Conservation (phyloP, 2,888 invertebrate species). For the Drosophila barbarae region DNA sequence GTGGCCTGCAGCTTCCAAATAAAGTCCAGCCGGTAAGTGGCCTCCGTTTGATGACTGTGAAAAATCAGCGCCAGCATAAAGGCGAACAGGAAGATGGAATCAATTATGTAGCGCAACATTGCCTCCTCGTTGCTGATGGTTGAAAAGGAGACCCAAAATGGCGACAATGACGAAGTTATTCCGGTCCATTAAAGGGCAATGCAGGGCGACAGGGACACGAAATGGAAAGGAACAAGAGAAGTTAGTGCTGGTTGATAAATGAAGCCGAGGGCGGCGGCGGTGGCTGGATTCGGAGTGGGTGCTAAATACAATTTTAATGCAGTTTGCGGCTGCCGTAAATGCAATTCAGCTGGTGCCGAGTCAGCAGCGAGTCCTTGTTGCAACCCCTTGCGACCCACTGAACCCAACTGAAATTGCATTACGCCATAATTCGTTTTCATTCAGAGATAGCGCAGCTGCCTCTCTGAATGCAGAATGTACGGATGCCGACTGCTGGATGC, state of each 20-base stretch:
- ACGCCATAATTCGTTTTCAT: constrained; percentile 48
- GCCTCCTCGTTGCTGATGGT: constrained; percentile 76
- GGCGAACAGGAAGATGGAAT: constrained; percentile 86
- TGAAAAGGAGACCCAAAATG: constrained; percentile 12
- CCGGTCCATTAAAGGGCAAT: constrained; percentile 62
- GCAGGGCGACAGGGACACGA: constrained; percentile 11
- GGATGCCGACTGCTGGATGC: constrained; percentile 2
- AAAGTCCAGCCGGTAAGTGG: constrained; percentile 95
- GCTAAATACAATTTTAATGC: constrained; percentile 76
- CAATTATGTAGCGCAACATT: constrained; percentile 79
- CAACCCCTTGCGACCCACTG: constrained; percentile 6
- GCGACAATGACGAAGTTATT: constrained; percentile 58
- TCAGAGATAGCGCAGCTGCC: constrained; percentile 27
- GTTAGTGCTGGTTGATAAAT: constrained; percentile 28
- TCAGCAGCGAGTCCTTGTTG: neutral
- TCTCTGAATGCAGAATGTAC: constrained; percentile 17
- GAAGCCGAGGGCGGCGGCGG: constrained; percentile 25
- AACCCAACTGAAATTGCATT: constrained; percentile 41
- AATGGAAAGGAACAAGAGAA: constrained; percentile 17
- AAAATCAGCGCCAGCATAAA: constrained; percentile 91
- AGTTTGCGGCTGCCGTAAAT: constrained; percentile 67
- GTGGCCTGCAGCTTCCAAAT: constrained; percentile 98
- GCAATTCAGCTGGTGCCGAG: constrained; percentile 54
- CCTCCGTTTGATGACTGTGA: constrained; percentile 96
- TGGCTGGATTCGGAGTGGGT: constrained; percentile 35